Evolutionary conservation across 2,797 vertebrate species (phyloP), one percentile per base, ranked within the genome.

Genomic region (Onychomys leucogaster): DNA sequence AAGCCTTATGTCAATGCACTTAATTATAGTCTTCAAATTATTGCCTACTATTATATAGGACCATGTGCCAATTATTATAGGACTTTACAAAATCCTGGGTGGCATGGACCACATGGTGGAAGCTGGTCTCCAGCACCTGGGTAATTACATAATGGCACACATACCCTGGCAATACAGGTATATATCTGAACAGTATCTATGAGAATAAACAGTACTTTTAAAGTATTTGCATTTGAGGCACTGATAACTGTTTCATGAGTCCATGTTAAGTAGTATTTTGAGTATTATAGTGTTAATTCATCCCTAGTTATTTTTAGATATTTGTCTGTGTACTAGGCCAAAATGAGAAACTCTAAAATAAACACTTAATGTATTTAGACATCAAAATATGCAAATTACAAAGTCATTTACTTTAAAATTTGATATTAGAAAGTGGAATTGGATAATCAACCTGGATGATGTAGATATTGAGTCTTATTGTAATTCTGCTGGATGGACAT

Each of bases 11-110:
- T 94, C 94, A 97, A 61, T 94, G 65, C 65, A 81, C 59, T 97
- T 97, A 97, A 98, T 98, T 98, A 98, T 92, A 97, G 95, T 76
- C 93, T 97, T 95, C 90, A 82, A 91, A 57, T 97, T 96, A 96
- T 97, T 83, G 65, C 73, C 90, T 37, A 95, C n/a, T 94, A 61
- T 97, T 97, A 94, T 34, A 89, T 85, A 97, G 96, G 11, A 94
- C 92, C 90, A 95, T 89, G 49, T 84, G 92, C 29, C 94, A 80
- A 6, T 98, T 96, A 69, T 89, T 90, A 92, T 34, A 90, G 37
- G 80, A 97, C 92, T 89, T 57, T 93, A 95, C 95, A 93, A 94
- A 82, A 97, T 84, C 78, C 59, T 95, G 67, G 23, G 23, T 75
- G 23, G 71, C 37, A 2, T 43, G 71, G 8, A 41, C 10, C 23